Percentiles rank a stretch among this genome's conserved stretches.
Conservation (phyloP, 2,888 invertebrate genomes). For the Protodeltote pygarga region DNA sequence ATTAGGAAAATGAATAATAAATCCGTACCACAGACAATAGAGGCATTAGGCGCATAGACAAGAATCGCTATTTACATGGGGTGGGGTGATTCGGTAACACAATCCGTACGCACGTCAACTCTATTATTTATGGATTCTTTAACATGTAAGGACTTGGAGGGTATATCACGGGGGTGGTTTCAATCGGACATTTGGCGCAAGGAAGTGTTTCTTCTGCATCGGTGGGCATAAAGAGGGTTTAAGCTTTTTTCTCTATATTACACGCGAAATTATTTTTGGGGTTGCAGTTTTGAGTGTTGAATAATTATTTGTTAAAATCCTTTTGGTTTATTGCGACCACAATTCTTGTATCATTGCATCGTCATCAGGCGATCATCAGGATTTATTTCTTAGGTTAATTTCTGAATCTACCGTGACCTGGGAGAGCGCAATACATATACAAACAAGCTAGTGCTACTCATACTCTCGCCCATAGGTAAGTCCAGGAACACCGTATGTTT, state of each 20-base stretch:
- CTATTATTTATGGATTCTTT: constrained; percentile 87
- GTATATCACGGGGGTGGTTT: constrained; percentile 57
- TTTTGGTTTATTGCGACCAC: constrained; percentile 36
- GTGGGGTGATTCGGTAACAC: constrained; percentile 73
- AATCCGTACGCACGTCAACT: constrained; percentile 83
- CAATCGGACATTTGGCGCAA: constrained; percentile 81
- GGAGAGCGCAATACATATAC: too few relatives aligned
- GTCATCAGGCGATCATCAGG: too few relatives aligned
- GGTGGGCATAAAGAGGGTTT: constrained; percentile 66
- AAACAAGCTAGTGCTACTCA: too few relatives aligned
- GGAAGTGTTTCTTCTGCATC: constrained; percentile 82
- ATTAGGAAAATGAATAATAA: constrained; percentile 85
- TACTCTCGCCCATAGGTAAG: too few relatives aligned
- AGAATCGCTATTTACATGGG: constrained; percentile 67
- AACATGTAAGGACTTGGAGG: constrained; percentile 83
- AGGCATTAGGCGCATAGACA: constrained; percentile 83
- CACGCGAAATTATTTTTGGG: constrained; percentile 56
- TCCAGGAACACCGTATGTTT: too few relatives aligned
- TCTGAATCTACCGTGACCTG: too few relatives aligned
- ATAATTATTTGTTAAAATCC: constrained; percentile 47
- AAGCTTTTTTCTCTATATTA: constrained; percentile 55
- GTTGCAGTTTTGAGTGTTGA: constrained; percentile 47
- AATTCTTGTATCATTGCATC: too few relatives aligned
- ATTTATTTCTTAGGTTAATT: too few relatives aligned
- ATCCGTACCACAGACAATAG: constrained; percentile 83